Evolutionary conservation across 2,888 invertebrate genomes (phyloP), one percentile per base, ranked within the genome.

Genomic region (Harpalus rufipes): DNA sequence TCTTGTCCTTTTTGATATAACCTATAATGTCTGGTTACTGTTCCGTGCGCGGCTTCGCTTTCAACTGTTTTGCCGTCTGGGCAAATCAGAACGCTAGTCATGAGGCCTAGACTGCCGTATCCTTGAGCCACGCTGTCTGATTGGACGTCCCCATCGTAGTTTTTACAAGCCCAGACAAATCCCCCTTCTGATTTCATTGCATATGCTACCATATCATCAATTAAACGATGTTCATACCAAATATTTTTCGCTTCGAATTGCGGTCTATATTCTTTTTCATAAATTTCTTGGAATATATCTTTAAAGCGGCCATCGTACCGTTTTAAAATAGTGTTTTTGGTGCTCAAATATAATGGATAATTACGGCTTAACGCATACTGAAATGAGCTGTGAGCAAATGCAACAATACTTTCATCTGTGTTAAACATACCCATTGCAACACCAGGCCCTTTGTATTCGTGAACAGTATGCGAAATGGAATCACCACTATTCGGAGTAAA

Each of bases 151-250:
- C 99, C 99, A 89, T 99, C 99, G 90, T 99, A 99, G 91, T 99
- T 99, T 91, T 99, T 99, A 91, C 99, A 99, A 7, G 99, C 98
- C 99, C 99, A 99, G 0, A 99, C 98, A 91, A 99, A 99, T 61
- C 99, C 99, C 87, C 99, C 99, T 88, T 98, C 97, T 0, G 97
- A 97, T 91, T 99, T 99, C 97, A 99, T 97, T 44, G 96, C 96
- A 89, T 98, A 98, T 1, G 99, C 99, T 12, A 99, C 99, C 99
- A 99, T 99, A 89, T 99, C 99, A 90, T 99, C 99, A 89, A 99
- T 99, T 81, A 99, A 92, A 86, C 99, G 94, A 91, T 99, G 99
- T 91, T 99, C 99, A 90, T 99, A 99, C 98, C 98, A 99, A 88
- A 99, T 96, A 4, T 95, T 95, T 86, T 94, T 94, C 0, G 95